Conservation (phyloP, 2,888 invertebrate species). For the Sympetrum striolatum region DNA sequence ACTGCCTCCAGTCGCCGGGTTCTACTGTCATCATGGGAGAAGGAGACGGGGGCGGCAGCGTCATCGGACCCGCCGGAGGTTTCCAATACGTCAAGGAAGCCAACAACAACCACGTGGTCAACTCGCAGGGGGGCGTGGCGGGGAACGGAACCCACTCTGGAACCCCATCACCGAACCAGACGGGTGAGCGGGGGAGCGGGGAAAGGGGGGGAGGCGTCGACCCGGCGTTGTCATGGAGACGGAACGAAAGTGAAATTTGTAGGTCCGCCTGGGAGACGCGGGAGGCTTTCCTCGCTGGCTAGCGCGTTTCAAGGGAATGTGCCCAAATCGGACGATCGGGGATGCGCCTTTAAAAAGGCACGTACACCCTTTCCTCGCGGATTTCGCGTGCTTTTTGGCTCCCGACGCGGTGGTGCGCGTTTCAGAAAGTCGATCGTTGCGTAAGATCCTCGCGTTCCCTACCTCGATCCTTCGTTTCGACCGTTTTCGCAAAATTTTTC, state of each 20-base stretch:
- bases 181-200: slow-evolving; percentile 12
- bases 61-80: slow-evolving; percentile 1
- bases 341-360: background rate
- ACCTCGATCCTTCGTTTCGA: background rate
- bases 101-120: slow-evolving; percentile 64
- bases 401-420: background rate
- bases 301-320: slow-evolving; percentile 39
- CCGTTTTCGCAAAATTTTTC: background rate
- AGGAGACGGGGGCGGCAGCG: background rate
- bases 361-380: background rate
- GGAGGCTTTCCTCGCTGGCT: background rate
- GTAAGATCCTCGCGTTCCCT: background rate
- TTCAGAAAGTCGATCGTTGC: background rate
- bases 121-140: slow-evolving; percentile 43
- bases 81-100: slow-evolving; percentile 63
- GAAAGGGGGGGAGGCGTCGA: slow-evolving; percentile 15
- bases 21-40: slow-evolving; percentile 23
- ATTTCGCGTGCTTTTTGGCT: background rate
- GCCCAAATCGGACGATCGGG: background rate
- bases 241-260: slow-evolving; percentile 43
- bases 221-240: slow-evolving; percentile 35
- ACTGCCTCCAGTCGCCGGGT: slow-evolving; percentile 36
- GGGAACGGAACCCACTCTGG: slow-evolving; percentile 22
- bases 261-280: slow-evolving; percentile 30
- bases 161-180: slow-evolving; percentile 59